Evolutionary conservation across 2,888 invertebrate genomes (phyloP), one percentile per base, ranked within the genome.

Genomic region (Resseliella maxima): DNA sequence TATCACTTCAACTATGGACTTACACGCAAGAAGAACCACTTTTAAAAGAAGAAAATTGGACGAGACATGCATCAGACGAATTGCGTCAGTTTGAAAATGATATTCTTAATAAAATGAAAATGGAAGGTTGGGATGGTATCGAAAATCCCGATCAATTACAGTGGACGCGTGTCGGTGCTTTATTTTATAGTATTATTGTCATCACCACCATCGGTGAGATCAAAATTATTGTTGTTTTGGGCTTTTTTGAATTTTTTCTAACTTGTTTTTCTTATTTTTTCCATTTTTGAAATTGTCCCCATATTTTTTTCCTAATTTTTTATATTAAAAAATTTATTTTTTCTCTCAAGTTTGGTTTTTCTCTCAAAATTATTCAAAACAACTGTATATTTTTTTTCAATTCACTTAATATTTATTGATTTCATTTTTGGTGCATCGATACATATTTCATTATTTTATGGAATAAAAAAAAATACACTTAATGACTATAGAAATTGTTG

Each of bases 111-210:
- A 96, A 96, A 88, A 97, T 98, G 93, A 96, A 95, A 89, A 95
- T 95, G 87, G 94, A 96, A 87, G 98, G 98, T 5, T 97, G 97
- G 96, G 96, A 97, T 90, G 97, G 97, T 15, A 35, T 94, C 89
- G 94, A 94, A 90, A 93, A 93, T 89, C 90, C 92, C 85, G 91
- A 92, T 1, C 92, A 92, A 89, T 92, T 93, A 87, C 96, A 97
- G 90, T 96, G 97, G 97, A 96, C 96, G 85, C 95, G 95, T 91
- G 95, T 95, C 35, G 98, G 98, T 21, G 96, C 98, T 0, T 93
- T 98, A 31, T 96, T 98, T 92, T 98, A 98, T 92, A 97, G 97
- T 88, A 98, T 98, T 90, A 97, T 98, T 88, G 97, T 98, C 88
- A 98, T 98, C 91, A 98, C 98, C 86, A 98, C 98, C 50, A 98